Conservation (phyloP, 2,888 invertebrate genomes). For the Electrophaes corylata region DNA sequence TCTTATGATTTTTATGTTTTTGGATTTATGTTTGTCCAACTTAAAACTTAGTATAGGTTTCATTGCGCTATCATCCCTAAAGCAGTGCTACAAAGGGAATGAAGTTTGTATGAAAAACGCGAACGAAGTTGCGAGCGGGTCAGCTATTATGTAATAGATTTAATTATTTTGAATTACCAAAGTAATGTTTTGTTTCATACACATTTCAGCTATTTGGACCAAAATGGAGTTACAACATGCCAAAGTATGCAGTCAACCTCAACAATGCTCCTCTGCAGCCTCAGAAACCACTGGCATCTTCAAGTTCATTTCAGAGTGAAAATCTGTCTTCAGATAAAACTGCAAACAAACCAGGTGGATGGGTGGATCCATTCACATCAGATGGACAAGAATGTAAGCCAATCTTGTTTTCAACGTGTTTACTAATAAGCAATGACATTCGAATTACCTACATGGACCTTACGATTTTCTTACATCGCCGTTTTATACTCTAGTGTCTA, state of each 20-base stretch:
- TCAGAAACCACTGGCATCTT: constrained; percentile 85
- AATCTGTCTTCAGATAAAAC: constrained; percentile 50
- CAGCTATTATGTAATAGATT: too few relatives aligned
- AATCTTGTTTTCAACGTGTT: background rate
- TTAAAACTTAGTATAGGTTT: too few relatives aligned
- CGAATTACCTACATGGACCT: background rate
- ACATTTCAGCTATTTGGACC: constrained; percentile 89
- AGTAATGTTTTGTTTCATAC: background rate
- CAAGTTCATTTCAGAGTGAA: constrained; percentile 48
- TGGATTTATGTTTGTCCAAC: too few relatives aligned
- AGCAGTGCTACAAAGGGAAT: too few relatives aligned
- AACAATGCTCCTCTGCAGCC: constrained; percentile 91
- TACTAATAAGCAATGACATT: background rate
- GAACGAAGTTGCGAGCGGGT: too few relatives aligned
- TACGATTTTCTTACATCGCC: background rate
- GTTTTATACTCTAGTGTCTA: background rate
- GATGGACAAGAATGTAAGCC: constrained; percentile 81
- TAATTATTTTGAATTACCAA: background rate
- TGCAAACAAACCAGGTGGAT: constrained; percentile 52
- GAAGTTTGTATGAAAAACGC: too few relatives aligned
- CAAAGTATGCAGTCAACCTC: constrained; percentile 94
- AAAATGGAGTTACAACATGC: constrained; percentile 91
- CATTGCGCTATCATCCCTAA: too few relatives aligned
- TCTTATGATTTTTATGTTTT: too few relatives aligned
- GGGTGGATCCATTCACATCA: constrained; percentile 73